These are phyloP conservation scores for Anas georgica DNA, from an alignment of 2,797 vertebrate species.

Conservation along the genomic window DNA sequence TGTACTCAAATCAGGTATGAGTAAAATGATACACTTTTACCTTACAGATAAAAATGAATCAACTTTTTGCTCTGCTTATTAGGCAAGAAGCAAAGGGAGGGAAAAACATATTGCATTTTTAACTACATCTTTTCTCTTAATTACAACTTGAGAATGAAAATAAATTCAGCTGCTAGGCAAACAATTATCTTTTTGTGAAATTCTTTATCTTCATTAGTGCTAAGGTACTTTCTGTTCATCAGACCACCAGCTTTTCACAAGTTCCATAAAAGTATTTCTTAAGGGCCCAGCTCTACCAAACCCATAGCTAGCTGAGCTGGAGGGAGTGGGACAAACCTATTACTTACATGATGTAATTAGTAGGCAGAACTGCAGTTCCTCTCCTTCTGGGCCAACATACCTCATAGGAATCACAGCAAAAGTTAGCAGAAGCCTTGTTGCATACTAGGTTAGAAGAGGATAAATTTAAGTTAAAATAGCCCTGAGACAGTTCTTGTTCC, in stretches of 20 bases:
- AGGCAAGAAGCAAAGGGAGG: background rate
- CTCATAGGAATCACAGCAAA: background rate
- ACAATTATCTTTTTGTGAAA: constrained; percentile 58
- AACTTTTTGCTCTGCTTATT: constrained; percentile 16
- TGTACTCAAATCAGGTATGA: background rate
- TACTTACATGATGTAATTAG: background rate
- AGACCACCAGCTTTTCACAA: constrained; percentile 49
- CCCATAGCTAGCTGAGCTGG: background rate
- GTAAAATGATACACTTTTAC: background rate
- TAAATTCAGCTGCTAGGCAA: constrained; percentile 57
- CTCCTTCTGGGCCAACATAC: background rate
- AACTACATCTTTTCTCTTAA: constrained; percentile 49
- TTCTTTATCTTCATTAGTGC: constrained; percentile 58
- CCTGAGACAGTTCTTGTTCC: background rate
- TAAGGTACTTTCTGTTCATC: constrained; percentile 3
- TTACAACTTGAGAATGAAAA: constrained; percentile 29
- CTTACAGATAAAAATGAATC: constrained; percentile 38
- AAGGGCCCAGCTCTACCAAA: constrained; percentile 3
- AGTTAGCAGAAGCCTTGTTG: background rate
- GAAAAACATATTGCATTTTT: constrained; percentile 20
- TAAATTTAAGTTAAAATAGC: background rate
- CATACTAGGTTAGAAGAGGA: background rate
- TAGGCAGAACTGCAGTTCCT: background rate
- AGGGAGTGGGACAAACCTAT: background rate
- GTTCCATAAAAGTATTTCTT: constrained; percentile 24